phyloP scores from a whole-genome alignment of 2,113 vertebrate genomes.

The Rhabdomys dilectus region DNA sequence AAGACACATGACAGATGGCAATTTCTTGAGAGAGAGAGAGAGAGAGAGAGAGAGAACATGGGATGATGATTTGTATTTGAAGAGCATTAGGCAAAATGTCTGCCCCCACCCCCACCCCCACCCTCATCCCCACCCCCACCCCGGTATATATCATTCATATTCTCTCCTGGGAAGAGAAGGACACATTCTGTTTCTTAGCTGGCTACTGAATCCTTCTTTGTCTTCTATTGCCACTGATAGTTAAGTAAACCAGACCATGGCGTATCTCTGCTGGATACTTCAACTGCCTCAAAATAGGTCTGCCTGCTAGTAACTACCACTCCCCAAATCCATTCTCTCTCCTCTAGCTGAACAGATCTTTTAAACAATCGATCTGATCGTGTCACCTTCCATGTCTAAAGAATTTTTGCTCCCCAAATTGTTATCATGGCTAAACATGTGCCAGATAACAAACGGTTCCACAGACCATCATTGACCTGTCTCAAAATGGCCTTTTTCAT shows the following conservation, averaged over 20 bases:
- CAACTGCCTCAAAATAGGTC: neutral
- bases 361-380: neutral
- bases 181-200: neutral
- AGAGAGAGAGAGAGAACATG: neutral
- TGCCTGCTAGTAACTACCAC: neutral
- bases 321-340: neutral
- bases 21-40: neutral
- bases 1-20: neutral
- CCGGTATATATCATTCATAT: neutral
- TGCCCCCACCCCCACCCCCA: accelerated
- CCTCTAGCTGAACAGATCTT: neutral
- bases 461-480: neutral
- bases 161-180: neutral
- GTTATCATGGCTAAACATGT: neutral
- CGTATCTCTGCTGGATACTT: neutral
- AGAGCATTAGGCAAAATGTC: slow-evolving; percentile 15
- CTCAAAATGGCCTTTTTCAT: neutral
- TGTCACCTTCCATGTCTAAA: neutral
- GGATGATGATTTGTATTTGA: neutral
- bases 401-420: neutral
- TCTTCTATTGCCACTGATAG: neutral
- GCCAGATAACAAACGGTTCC: neutral
- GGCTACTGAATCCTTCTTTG: neutral
- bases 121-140: accelerated
- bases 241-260: neutral